Evolutionary conservation across 1,140 invertebrate species (phyloP), one percentile per base, ranked within the genome.

Genomic region (Ceratoteleas bidentatus): DNA sequence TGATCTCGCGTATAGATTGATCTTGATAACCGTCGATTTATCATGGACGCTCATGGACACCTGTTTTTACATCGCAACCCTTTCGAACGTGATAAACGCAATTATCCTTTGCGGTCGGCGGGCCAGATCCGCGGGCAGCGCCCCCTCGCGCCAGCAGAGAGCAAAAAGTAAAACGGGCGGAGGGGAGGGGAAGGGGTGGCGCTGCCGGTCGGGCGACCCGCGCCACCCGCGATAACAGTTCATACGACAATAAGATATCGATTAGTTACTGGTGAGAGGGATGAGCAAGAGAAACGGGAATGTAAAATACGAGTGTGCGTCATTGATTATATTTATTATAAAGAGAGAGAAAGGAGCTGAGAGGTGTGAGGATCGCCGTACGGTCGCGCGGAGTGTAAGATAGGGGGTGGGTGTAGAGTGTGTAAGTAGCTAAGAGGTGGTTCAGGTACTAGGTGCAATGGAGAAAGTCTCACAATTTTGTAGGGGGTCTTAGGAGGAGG

Each of bases 221-320:
- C 34, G 36, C 66, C 50, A 57, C 69, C 77, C 72, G 81, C 84
- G 85, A 83, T 72, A 81, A 88, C 88, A 89, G 90, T 91, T 92
- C 86, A 89, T 89, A 90, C 90, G 90, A 92, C 90, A 92, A 92
- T 92, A 92, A 92, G 87, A 87, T 91, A 91, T 91, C 84, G 89
- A 91, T 91, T 91, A 91, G 88, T 90, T 89, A 88, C 85, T 88
- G 84, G 85, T 86, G 83, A 82, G 74, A 82, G 68, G 66, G 49
- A 66, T 57, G 66, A 62, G 68, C 68, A 72, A 68, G 54, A 58
- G 52, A 64, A 65, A 73, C 54, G 62, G 79, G 86, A 88, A 89
- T 91, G 89, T 91, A 91, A 90, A 88, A 90, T 91, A 91, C 85
- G 88, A 91, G 87, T 90, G 88, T 87, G 90, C 90, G 87, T 84